phyloP scores from a whole-genome alignment of 2,888 invertebrate genomes.

The Scelioninae gen. 1 region DNA sequence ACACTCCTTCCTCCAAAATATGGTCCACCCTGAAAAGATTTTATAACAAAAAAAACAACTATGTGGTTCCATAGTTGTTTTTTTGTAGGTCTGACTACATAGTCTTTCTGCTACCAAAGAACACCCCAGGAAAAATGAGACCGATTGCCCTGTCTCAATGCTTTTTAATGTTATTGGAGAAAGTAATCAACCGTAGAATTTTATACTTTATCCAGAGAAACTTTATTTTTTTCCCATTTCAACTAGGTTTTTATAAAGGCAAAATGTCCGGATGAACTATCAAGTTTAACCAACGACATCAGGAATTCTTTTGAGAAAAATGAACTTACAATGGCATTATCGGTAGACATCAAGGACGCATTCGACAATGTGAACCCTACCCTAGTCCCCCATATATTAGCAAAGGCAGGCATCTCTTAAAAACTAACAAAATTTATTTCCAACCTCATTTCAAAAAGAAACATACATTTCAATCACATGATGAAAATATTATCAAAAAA shows the following conservation, averaged over 20 bases:
- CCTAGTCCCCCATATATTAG: too few species aligned
- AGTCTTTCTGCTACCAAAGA: background rate
- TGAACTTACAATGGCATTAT: background rate
- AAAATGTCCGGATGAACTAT: background rate
- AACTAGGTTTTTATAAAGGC: constrained; percentile 23
- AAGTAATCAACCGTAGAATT: constrained; percentile 8
- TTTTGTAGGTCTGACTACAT: background rate
- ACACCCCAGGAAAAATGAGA: background rate
- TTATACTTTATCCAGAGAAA: background rate
- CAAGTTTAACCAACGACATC: background rate
- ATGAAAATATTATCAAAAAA: too few species aligned
- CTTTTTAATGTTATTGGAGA: constrained; percentile 2
- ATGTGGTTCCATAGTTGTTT: background rate
- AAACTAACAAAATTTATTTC: too few species aligned
- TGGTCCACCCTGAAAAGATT: constrained; percentile 44
- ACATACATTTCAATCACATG: too few species aligned
- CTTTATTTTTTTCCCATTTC: background rate
- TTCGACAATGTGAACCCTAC: too few species aligned
- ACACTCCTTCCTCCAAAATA: constrained; percentile 10
- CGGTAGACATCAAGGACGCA: too few species aligned
- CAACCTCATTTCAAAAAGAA: too few species aligned
- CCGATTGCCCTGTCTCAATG: constrained; percentile 17
- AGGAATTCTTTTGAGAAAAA: background rate
- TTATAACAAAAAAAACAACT: constrained; percentile 33
- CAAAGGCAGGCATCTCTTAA: too few species aligned